Evolutionary conservation across 1,140 invertebrate genomes (phyloP).

Genomic region (Heterodera carotae): DNA sequence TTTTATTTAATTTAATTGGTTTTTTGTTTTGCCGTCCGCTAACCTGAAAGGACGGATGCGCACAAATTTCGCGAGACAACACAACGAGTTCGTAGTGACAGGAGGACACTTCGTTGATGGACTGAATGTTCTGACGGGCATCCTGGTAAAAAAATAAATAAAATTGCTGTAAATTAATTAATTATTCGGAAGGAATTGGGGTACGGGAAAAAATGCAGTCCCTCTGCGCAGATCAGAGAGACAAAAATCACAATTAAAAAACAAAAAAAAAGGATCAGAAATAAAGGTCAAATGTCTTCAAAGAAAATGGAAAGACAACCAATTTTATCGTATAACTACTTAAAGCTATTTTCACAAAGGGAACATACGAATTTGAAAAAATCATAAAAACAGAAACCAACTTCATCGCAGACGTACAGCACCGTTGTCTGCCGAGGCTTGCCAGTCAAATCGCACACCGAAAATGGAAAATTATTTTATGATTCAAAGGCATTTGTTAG

Average conservation of each 20-base stretch:
- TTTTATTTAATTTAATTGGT: neutral
- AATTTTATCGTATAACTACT: too few species aligned
- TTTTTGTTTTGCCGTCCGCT: too few species aligned
- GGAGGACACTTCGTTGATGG: conserved; percentile 85
- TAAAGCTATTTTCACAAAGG: too few species aligned
- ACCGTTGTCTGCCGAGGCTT: conserved; percentile 57
- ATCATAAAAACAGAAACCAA: conserved; percentile 31
- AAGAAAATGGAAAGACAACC: too few species aligned
- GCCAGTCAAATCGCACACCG: conserved; percentile 84
- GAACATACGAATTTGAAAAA: too few species aligned
- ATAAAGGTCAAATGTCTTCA: neutral
- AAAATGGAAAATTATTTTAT: conserved; percentile 9
- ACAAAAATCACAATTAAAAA: too few species aligned
- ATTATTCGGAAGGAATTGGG: too few species aligned
- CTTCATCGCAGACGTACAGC: conserved; percentile 67
- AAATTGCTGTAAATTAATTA: too few species aligned
- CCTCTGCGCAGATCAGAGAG: too few species aligned
- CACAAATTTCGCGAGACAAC: conserved; percentile 80
- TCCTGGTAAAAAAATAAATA: too few species aligned
- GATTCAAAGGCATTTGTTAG: too few species aligned
- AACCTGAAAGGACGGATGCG: conserved; percentile 81
- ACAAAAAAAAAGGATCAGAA: neutral
- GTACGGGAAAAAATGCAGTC: too few species aligned
- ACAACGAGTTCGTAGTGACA: conserved; percentile 91
- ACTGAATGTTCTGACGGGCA: conserved; percentile 73